These are phyloP conservation scores for Saccostrea cuccullata DNA, from an alignment of 1,140 invertebrate genomes.

Conservation along the genomic window DNA sequence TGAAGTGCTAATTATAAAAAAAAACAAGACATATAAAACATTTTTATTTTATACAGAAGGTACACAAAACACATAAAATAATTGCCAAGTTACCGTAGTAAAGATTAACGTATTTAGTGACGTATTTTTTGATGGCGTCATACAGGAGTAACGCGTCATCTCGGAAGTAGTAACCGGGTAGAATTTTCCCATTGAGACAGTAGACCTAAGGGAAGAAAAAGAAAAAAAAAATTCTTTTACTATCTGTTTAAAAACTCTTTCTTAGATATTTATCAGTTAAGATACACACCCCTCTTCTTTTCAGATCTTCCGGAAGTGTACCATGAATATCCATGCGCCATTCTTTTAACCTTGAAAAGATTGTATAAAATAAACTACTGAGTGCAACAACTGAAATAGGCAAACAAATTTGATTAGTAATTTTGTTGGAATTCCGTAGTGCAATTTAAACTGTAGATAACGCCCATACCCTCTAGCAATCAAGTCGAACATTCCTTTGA, in stretches of 20 bases:
- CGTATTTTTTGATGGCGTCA: constrained; percentile 78
- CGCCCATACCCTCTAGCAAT: constrained; percentile 72
- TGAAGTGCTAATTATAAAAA: too few species aligned
- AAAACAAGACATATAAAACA: too few species aligned
- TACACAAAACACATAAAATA: background rate
- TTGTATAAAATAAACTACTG: background rate
- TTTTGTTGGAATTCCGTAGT: too few species aligned
- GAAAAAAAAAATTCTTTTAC: background rate
- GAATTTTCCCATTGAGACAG: constrained; percentile 60
- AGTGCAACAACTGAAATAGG: background rate
- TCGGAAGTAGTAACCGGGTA: constrained; percentile 80
- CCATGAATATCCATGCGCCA: constrained; percentile 73
- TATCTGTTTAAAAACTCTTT: background rate
- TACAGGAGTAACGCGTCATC: constrained; percentile 80
- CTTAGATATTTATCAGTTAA: background rate
- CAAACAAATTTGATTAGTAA: background rate
- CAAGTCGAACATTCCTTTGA: constrained; percentile 79
- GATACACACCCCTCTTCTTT: constrained; percentile 73
- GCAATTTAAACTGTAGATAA: background rate
- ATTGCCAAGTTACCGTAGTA: constrained; percentile 73
- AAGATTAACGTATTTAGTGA: constrained; percentile 76
- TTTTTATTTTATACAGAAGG: too few species aligned
- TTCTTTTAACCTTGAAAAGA: constrained; percentile 60
- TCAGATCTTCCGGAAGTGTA: constrained; percentile 71
- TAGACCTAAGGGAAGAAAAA: constrained; percentile 56